Percentiles rank a stretch among this genome's conserved stretches.
Conservation (phyloP, 2,888 invertebrate genomes). For the Amphimallon solstitiale region DNA sequence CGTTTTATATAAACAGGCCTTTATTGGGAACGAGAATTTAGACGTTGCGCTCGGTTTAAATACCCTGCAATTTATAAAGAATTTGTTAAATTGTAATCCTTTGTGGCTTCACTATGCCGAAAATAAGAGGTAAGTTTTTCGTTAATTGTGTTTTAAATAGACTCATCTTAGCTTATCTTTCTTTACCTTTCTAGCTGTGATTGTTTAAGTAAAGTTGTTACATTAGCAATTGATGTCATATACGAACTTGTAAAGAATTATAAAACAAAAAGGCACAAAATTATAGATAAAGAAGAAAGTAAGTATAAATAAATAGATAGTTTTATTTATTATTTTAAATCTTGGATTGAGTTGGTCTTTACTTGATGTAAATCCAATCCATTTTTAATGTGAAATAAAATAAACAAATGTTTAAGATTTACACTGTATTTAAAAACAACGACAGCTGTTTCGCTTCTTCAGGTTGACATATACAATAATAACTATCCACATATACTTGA, state of each 20-base stretch:
- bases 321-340: too few species aligned
- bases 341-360: too few species aligned
- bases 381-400: too few species aligned
- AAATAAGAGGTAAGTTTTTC: conserved; percentile 42
- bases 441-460: too few species aligned
- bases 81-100: conserved; percentile 47
- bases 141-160: not conserved
- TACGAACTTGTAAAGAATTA: conserved; percentile 26
- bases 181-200: conserved; percentile 52
- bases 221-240: conserved; percentile 38
- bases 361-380: too few species aligned
- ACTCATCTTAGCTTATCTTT: not conserved
- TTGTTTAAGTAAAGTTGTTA: conserved; percentile 48
- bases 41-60: conserved; percentile 46
- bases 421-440: too few species aligned
- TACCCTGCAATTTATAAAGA: conserved; percentile 51
- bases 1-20: conserved; percentile 48
- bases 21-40: conserved; percentile 40
- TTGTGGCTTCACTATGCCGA: conserved; percentile 47
- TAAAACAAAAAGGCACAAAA: conserved; percentile 4
- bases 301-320: conserved; percentile 1
- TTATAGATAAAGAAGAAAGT: not conserved
- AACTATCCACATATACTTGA: too few species aligned
- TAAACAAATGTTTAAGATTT: too few species aligned
- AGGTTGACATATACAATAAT: too few species aligned